Conservation (phyloP, 2,797 vertebrate species). For the Aeoliscus strigatus region DNA sequence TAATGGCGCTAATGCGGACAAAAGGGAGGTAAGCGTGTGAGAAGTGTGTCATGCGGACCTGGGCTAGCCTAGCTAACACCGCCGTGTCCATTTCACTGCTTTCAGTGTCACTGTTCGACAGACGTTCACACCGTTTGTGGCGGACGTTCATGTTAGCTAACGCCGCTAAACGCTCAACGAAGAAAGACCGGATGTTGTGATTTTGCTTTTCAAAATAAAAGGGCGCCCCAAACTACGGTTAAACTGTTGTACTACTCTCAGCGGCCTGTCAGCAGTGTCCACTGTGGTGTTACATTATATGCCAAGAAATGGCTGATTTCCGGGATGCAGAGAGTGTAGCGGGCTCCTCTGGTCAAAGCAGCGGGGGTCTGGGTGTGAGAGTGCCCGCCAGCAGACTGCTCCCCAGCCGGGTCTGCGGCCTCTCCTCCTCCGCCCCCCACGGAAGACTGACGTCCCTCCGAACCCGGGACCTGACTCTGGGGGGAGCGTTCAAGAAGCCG, state of each 20-base stretch:
- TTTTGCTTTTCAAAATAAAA: constrained; percentile 10
- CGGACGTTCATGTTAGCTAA: no score
- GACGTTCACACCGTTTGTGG: no score
- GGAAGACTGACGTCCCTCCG: constrained; percentile 72
- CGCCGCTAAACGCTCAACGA: no score
- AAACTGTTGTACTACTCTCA: neutral
- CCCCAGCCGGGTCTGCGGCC: constrained; percentile 26
- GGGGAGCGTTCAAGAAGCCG: constrained; percentile 66
- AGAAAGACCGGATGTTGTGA: neutral
- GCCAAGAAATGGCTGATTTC: constrained; percentile 49
- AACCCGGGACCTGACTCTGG: constrained; percentile 75
- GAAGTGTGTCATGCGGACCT: no score
- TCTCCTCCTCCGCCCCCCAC: constrained; percentile 46
- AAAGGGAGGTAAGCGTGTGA: no score
- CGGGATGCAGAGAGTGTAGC: constrained; percentile 22
- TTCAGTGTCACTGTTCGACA: no score
- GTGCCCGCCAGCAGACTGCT: constrained; percentile 43
- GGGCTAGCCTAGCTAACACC: no score
- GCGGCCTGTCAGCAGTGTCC: neutral
- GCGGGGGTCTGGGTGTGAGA: constrained; percentile 15
- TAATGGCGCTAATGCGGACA: no score
- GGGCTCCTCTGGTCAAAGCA: constrained; percentile 34
- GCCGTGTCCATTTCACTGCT: no score
- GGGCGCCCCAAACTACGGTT: no score
- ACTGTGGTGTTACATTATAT: neutral